Conservation (phyloP, 2,797 vertebrate species). For the Notoglanidium macrostoma region DNA sequence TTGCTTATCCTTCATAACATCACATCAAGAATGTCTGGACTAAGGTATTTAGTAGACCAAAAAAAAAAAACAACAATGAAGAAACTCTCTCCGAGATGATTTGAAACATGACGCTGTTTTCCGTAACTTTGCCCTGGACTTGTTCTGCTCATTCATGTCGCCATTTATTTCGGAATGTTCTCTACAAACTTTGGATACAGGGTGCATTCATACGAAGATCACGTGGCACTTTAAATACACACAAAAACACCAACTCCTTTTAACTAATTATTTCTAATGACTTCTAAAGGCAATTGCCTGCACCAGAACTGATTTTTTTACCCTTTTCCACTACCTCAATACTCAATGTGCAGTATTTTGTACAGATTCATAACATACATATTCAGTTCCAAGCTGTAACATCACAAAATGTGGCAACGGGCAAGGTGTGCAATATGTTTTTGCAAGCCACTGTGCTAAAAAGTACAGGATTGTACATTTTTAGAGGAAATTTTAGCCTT, state of each 20-base stretch:
- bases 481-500: slow-evolving; percentile 98
- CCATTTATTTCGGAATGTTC: background rate
- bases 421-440: background rate
- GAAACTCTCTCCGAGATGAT: background rate
- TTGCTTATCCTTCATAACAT: background rate
- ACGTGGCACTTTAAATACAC: background rate
- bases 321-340: background rate
- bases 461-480: slow-evolving; percentile 81
- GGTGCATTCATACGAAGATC: background rate
- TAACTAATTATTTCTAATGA: background rate
- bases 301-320: background rate
- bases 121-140: background rate
- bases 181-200: background rate
- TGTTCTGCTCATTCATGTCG: background rate
- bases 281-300: background rate
- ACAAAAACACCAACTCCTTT: background rate
- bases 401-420: background rate
- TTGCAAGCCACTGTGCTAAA: background rate
- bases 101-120: background rate
- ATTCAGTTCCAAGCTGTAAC: background rate
- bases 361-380: background rate
- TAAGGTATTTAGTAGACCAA: background rate
- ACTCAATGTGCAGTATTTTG: background rate
- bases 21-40: background rate
- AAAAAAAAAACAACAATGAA: background rate